These are phyloP conservation scores for Vidua chalybeata DNA, from an alignment of 2,113 vertebrate genomes.

Conservation along the genomic window DNA sequence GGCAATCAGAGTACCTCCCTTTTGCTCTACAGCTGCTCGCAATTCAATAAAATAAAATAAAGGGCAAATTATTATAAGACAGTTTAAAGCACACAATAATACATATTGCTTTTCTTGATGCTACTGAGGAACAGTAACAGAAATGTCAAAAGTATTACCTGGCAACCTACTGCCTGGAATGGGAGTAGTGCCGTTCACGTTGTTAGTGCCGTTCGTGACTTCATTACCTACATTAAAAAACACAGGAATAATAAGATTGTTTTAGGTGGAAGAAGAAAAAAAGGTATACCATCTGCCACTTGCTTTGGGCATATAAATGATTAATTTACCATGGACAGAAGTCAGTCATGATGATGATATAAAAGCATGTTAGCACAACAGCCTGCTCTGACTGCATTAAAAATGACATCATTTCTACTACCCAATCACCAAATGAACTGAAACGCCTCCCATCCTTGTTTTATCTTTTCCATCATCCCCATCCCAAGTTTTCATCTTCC, in stretches of 20 bases:
- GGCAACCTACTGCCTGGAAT: rapidly evolving
- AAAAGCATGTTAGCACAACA: background rate
- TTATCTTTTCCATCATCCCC: background rate
- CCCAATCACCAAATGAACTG: background rate
- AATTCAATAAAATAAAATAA: background rate
- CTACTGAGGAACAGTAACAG: background rate
- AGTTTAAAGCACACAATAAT: background rate
- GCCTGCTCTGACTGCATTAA: background rate
- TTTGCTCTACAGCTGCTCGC: background rate
- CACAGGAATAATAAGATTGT: background rate
- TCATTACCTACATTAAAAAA: background rate
- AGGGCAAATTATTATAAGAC: background rate
- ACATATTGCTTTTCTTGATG: background rate
- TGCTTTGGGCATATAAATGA: background rate
- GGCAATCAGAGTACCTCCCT: background rate
- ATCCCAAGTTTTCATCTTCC: background rate
- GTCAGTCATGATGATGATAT: background rate
- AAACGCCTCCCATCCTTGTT: background rate
- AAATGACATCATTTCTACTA: background rate
- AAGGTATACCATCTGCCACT: background rate
- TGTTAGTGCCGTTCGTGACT: background rate
- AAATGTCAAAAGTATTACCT: background rate
- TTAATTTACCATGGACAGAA: background rate
- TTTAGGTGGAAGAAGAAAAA: background rate
- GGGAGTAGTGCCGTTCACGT: rapidly evolving